Conservation (phyloP, 1,140 invertebrate genomes). For the Brachionus asplanchnoidis region DNA sequence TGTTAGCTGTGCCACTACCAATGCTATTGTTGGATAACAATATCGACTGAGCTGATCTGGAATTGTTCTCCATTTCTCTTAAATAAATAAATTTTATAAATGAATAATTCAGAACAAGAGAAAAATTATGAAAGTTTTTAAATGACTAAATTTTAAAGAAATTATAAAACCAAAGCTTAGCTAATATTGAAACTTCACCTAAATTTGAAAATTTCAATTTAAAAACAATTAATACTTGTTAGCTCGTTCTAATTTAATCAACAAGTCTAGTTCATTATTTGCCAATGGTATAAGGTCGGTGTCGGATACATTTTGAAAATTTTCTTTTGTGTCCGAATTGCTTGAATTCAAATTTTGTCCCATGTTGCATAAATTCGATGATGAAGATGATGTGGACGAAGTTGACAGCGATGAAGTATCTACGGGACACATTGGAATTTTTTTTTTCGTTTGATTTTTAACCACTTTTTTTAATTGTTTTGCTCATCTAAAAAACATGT, state of each 20-base stretch:
- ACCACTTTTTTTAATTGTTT: neutral
- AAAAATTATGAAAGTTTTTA: conserved; percentile 34
- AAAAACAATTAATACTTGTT: conserved; percentile 32
- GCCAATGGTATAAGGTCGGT: conserved; percentile 3
- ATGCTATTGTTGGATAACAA: conserved; percentile 26
- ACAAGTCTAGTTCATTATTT: conserved; percentile 34
- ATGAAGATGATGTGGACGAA: conserved; percentile 7
- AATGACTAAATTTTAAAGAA: neutral
- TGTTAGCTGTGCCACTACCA: conserved; percentile 19
- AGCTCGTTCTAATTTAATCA: conserved; percentile 40
- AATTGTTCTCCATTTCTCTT: conserved; percentile 38
- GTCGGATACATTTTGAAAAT: neutral
- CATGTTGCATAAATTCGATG: neutral
- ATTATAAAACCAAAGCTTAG: neutral
- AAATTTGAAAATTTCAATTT: neutral
- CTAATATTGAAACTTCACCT: conserved; percentile 1
- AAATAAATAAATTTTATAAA: neutral
- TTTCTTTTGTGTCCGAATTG: neutral
- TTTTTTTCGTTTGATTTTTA: neutral
- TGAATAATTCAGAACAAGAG: conserved; percentile 11
- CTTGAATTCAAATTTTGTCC: neutral
- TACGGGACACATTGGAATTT: neutral
- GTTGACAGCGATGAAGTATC: conserved; percentile 16
- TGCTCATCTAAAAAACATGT: neutral
- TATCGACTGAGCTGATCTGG: conserved; percentile 10